Evolutionary conservation across 1,140 invertebrate species (phyloP).

Genomic region (Oscheius sp.): DNA sequence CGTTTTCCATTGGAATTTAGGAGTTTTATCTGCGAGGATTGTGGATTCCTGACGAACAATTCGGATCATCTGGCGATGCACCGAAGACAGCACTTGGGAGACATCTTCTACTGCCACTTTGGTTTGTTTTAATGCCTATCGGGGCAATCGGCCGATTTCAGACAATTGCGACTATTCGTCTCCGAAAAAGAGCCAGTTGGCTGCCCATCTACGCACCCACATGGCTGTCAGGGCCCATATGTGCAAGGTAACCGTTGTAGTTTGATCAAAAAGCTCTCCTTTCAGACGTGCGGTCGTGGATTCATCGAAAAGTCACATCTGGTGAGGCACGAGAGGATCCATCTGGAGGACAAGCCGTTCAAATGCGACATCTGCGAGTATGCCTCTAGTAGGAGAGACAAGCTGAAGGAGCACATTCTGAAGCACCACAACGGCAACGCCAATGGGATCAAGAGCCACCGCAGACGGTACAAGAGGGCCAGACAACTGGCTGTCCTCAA

Average conservation of each 20-base stretch:
- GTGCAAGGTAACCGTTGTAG: slow-evolving; percentile 61
- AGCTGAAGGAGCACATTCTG: slow-evolving; percentile 70
- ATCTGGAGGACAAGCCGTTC: slow-evolving; percentile 63
- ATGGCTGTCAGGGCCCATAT: slow-evolving; percentile 69
- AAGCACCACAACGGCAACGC: slow-evolving; percentile 66
- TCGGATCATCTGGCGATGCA: slow-evolving; percentile 71
- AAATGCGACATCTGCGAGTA: slow-evolving; percentile 69
- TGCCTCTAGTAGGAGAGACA: slow-evolving; percentile 69
- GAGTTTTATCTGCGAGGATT: slow-evolving; percentile 66
- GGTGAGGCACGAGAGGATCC: slow-evolving; percentile 69
- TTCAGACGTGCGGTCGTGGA: slow-evolving; percentile 66
- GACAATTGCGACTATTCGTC: slow-evolving; percentile 69
- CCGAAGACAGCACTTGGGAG: slow-evolving; percentile 70
- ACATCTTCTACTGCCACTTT: slow-evolving; percentile 68
- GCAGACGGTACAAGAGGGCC: slow-evolving; percentile 33
- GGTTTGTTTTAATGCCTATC: slow-evolving; percentile 42
- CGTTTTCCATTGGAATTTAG: slow-evolving; percentile 8
- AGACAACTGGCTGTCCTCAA: slow-evolving; percentile 29
- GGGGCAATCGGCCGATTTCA: background rate
- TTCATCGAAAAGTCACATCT: slow-evolving; percentile 73
- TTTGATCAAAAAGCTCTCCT: background rate
- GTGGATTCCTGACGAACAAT: slow-evolving; percentile 71
- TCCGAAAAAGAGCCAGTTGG: slow-evolving; percentile 70
- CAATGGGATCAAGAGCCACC: slow-evolving; percentile 12
- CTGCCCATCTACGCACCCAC: slow-evolving; percentile 70